phyloP scores from a whole-genome alignment of 92 coral and sea anemone genomes.

The Pocillopora meandrina region DNA sequence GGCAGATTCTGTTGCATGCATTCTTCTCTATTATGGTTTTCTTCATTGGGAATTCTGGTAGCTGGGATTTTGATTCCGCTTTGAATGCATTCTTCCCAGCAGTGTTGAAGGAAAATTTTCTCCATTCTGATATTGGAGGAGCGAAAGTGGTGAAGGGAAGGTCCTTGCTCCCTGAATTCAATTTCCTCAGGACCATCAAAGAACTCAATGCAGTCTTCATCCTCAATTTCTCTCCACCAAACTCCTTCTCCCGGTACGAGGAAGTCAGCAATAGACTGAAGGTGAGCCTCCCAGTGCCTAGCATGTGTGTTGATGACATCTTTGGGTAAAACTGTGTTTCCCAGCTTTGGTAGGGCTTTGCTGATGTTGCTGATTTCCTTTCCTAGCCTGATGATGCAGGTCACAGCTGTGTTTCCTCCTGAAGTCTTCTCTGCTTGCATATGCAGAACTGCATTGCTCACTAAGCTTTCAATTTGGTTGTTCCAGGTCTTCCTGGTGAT shows the following conservation, averaged over 20 bases:
- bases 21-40: slow-evolving; percentile 5
- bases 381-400: slow-evolving; percentile 24
- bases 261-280: slow-evolving; percentile 56
- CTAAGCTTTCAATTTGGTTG: slow-evolving; percentile 44
- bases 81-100: not conserved
- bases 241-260: slow-evolving; percentile 54
- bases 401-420: not conserved
- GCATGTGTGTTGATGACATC: slow-evolving; percentile 46
- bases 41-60: not conserved
- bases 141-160: slow-evolving; percentile 45
- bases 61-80: not conserved
- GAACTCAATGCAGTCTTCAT: slow-evolving; percentile 56
- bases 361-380: slow-evolving; percentile 56
- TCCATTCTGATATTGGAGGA: not conserved
- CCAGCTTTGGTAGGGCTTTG: slow-evolving; percentile 49
- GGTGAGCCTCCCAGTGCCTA: slow-evolving; percentile 60
- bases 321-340: slow-evolving; percentile 28
- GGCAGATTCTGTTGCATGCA: slow-evolving; percentile 11
- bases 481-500: slow-evolving; percentile 59
- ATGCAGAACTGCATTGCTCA: slow-evolving; percentile 58
- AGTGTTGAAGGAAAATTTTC: too few relatives aligned
- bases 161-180: slow-evolving; percentile 39
- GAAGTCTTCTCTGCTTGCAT: slow-evolving; percentile 38
- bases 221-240: slow-evolving; percentile 66
- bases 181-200: slow-evolving; percentile 64